Conservation (phyloP, 1,140 invertebrate genomes). For the Brachionus rotundiformis region DNA sequence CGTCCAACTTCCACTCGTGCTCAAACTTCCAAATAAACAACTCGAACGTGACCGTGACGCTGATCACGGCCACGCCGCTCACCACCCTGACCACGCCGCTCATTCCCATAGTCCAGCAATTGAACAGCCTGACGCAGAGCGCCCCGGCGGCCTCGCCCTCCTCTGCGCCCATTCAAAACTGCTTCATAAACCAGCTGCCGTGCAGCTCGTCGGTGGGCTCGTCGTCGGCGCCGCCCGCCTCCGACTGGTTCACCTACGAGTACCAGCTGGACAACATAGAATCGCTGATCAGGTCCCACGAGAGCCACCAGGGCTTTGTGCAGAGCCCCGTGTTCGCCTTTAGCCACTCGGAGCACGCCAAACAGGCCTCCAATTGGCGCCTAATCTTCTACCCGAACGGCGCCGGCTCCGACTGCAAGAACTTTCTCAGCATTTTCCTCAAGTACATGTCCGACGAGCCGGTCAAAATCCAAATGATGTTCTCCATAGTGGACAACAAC, state of each 20-base stretch:
- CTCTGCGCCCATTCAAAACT: neutral
- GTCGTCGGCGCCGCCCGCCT: neutral
- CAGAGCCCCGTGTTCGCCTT: constrained; percentile 43
- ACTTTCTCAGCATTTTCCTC: constrained; percentile 50
- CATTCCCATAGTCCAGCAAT: constrained; percentile 16
- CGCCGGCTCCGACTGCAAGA: constrained; percentile 47
- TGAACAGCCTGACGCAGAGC: neutral
- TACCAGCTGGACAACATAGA: constrained; percentile 33
- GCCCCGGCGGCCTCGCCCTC: neutral
- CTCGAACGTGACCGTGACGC: neutral
- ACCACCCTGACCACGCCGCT: neutral
- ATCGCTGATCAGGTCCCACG: neutral
- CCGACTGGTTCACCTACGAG: constrained; percentile 47
- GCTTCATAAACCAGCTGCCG: constrained; percentile 5
- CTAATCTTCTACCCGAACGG: constrained; percentile 46
- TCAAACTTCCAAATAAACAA: neutral
- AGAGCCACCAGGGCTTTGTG: constrained; percentile 38
- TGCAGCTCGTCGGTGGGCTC: constrained; percentile 30
- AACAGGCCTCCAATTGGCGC: constrained; percentile 40
- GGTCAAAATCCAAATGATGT: constrained; percentile 52
- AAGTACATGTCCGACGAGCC: constrained; percentile 51
- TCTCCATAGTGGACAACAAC: constrained; percentile 46
- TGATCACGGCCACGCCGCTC: neutral
- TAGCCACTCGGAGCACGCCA: neutral
- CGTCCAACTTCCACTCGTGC: neutral